Conservation (phyloP, 2,113 vertebrate species). For the Peromyscus leucopus region DNA sequence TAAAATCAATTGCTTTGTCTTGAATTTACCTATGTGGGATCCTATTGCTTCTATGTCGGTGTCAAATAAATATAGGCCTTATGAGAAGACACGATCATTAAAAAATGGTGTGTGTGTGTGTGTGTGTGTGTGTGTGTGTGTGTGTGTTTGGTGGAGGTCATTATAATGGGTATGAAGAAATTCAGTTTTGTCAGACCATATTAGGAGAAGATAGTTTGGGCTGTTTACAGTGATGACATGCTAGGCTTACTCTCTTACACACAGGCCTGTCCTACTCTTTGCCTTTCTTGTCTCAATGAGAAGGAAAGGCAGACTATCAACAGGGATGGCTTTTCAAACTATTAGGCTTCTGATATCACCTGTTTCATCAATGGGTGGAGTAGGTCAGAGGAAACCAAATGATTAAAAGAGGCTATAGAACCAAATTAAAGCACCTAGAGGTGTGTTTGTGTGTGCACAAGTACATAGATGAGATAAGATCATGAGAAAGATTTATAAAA, state of each 20-base stretch:
- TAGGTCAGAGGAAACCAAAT: background rate
- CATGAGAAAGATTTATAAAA: background rate
- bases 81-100: background rate
- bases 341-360: background rate
- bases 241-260: background rate
- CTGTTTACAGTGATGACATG: background rate
- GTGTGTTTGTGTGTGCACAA: background rate
- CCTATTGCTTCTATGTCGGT: background rate
- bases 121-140: background rate
- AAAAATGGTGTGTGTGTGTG: background rate
- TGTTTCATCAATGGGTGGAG: background rate
- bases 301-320: background rate
- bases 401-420: background rate
- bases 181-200: background rate
- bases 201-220: background rate
- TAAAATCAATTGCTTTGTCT: background rate
- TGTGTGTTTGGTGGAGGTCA: background rate
- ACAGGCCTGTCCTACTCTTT: background rate
- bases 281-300: background rate
- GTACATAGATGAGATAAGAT: background rate
- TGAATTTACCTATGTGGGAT: background rate
- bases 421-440: background rate
- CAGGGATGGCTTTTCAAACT: background rate
- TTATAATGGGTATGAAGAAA: background rate
- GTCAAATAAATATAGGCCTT: background rate